Conservation (phyloP, 1,140 invertebrate genomes). For the Lepidostoma basale region DNA sequence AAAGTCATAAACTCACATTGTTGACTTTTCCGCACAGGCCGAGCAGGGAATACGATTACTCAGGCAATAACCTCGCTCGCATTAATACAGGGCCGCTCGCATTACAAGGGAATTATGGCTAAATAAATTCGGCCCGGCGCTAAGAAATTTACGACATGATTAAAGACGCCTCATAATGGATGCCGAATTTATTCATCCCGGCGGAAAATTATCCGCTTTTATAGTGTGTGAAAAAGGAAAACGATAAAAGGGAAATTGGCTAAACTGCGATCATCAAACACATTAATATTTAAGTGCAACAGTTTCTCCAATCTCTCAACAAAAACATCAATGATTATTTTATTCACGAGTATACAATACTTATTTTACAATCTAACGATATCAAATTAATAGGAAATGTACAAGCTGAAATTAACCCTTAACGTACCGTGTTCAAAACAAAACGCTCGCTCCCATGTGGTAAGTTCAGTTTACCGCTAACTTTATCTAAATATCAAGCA, state of each 20-base stretch:
- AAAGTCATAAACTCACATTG: constrained; percentile 28
- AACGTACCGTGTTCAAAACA: too few species aligned
- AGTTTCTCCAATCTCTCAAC: too few species aligned
- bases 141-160: constrained; percentile 40
- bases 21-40: constrained; percentile 14
- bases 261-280: background rate
- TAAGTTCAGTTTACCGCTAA: too few species aligned
- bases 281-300: constrained; percentile 13
- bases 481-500: too few species aligned
- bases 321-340: too few species aligned
- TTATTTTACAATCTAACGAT: too few species aligned
- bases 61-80: constrained; percentile 20
- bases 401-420: too few species aligned
- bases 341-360: too few species aligned
- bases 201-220: constrained; percentile 25
- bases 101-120: constrained; percentile 15
- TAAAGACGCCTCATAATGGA: constrained; percentile 42
- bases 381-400: too few species aligned
- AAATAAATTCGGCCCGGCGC: constrained; percentile 37
- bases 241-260: constrained; percentile 13
- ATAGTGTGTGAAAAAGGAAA: constrained; percentile 18
- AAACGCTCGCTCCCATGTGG: too few species aligned
- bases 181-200: constrained; percentile 39
- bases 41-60: constrained; percentile 16
- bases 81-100: constrained; percentile 16